phyloP scores from a whole-genome alignment of 2,888 invertebrate genomes.

The Eucera pruinosa region DNA sequence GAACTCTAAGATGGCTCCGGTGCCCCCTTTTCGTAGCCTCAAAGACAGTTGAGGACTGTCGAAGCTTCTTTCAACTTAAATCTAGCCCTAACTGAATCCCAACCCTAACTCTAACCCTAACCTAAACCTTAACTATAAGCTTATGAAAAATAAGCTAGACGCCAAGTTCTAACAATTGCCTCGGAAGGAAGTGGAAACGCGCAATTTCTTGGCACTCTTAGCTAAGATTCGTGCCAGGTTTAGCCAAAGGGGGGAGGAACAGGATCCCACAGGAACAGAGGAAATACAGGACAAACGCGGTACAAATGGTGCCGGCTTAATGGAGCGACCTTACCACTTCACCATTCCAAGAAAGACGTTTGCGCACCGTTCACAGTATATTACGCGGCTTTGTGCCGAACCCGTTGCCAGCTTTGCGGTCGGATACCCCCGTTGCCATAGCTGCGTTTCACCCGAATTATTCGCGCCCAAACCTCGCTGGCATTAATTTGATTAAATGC shows the following conservation, averaged over 20 bases:
- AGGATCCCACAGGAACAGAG: constrained; percentile 18
- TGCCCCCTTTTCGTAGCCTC: no score
- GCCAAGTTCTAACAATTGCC: not conserved
- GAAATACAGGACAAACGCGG: constrained; percentile 26
- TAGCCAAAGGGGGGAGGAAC: not conserved
- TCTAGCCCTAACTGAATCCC: no score
- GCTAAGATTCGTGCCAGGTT: not conserved
- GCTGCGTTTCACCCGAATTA: constrained; percentile 45
- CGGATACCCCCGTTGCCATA: not conserved
- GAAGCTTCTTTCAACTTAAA: no score
- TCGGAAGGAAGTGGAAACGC: not conserved
- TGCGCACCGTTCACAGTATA: constrained; percentile 38
- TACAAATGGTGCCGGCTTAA: constrained; percentile 25
- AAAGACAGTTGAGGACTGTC: no score
- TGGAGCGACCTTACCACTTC: constrained; percentile 33
- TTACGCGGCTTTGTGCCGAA: constrained; percentile 41
- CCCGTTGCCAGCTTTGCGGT: constrained; percentile 37
- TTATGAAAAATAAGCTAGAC: no score
- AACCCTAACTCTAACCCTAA: no score
- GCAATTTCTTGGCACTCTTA: no score
- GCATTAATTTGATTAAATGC: constrained; percentile 48
- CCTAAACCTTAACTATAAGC: no score
- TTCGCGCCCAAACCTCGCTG: constrained; percentile 11
- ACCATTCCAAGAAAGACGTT: constrained; percentile 47
- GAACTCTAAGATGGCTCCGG: no score